Conservation (phyloP, 92 coral and sea anemone species). For the Micromussa lordhowensis region DNA sequence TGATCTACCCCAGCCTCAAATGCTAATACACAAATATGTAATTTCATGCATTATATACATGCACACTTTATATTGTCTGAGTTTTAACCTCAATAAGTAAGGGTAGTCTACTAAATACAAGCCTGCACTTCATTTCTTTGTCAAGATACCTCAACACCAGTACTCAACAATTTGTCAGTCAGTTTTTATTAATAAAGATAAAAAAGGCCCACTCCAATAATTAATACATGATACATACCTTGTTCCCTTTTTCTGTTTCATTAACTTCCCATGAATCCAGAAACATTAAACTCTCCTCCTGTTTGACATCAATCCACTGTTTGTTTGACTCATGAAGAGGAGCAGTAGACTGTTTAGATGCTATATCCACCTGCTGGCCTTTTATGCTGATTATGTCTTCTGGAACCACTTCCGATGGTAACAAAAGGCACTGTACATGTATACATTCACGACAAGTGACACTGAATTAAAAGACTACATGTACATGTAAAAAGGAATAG, state of each 20-base stretch:
- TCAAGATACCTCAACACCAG: no score
- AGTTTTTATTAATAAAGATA: no score
- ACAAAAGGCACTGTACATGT: conserved; percentile 45
- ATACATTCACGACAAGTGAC: not conserved
- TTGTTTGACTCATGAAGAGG: conserved; percentile 36
- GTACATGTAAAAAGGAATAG: not conserved
- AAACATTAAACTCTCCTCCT: conserved; percentile 55
- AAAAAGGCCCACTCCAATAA: no score
- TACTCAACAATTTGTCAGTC: no score
- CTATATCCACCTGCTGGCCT: conserved; percentile 65
- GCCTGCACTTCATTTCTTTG: no score
- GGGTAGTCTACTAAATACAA: no score
- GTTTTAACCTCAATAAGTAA: no score
- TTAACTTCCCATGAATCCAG: conserved; percentile 72
- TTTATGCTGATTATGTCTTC: conserved; percentile 79
- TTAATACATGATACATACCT: conserved; percentile 26
- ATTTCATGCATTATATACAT: no score
- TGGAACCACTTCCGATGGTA: conserved; percentile 70
- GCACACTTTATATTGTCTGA: no score
- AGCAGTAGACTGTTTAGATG: conserved; percentile 37
- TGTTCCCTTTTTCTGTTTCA: conserved; percentile 46
- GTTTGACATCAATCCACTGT: conserved; percentile 36
- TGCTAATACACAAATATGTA: no score
- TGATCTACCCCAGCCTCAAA: no score
- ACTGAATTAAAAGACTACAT: not conserved